Evolutionary conservation across 2,888 invertebrate species (phyloP).

Genomic region (Meiosimyza platycephala): DNA sequence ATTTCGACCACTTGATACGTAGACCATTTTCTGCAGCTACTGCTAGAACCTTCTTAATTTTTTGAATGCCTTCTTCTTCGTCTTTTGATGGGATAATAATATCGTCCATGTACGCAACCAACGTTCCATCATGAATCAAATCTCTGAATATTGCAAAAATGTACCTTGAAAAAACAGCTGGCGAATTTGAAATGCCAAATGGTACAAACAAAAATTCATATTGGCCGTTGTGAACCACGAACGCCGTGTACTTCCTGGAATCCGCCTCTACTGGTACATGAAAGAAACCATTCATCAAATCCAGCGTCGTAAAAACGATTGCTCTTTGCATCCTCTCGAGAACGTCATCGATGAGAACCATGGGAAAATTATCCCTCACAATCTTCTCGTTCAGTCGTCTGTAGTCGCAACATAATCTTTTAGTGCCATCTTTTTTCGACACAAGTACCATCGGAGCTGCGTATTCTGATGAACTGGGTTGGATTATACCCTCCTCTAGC

Average conservation of each 20-base stretch:
- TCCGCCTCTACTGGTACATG: constrained; percentile 50
- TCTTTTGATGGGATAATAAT: constrained; percentile 38
- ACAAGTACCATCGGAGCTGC: background rate
- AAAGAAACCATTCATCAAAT: constrained; percentile 51
- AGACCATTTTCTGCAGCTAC: constrained; percentile 31
- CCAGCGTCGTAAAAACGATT: constrained; percentile 43
- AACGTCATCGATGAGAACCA: constrained; percentile 45
- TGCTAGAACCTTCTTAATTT: constrained; percentile 7
- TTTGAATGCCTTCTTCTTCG: constrained; percentile 32
- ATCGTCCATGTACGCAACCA: constrained; percentile 39
- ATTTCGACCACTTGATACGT: constrained; percentile 41
- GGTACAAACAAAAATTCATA: constrained; percentile 39
- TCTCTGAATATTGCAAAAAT: constrained; percentile 25
- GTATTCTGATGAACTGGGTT: background rate
- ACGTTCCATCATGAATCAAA: constrained; percentile 18
- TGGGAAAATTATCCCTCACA: constrained; percentile 45
- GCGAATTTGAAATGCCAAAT: constrained; percentile 33
- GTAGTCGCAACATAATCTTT: constrained; percentile 44
- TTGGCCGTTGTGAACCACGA: constrained; percentile 39
- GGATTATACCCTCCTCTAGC: no score
- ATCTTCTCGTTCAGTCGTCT: constrained; percentile 45
- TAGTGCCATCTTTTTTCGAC: background rate
- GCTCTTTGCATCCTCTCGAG: constrained; percentile 42
- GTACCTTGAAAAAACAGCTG: constrained; percentile 30
- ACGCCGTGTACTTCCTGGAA: constrained; percentile 40